A percentile compares a stretch with the other conserved stretches of the same genome.
Conservation (phyloP, 1,140 invertebrate genomes). For the Andrena cerasifolii region DNA sequence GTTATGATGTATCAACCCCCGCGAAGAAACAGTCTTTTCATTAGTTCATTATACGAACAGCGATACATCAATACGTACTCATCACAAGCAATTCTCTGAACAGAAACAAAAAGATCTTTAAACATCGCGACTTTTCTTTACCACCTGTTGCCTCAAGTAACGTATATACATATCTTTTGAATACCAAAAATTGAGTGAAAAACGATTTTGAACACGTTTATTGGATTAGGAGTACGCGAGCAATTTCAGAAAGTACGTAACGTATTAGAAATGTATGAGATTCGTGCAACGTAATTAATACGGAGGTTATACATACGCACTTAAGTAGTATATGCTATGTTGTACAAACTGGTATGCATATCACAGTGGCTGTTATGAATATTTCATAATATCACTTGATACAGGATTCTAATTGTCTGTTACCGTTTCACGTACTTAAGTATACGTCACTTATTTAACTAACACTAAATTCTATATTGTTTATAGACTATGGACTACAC, state of each 20-base stretch:
- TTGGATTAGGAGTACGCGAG: too few relatives aligned
- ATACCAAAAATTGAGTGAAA: not conserved
- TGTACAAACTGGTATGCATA: not conserved
- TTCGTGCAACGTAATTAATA: not conserved
- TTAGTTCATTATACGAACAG: not conserved
- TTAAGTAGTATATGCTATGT: not conserved
- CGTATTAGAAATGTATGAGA: not conserved
- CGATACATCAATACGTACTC: conserved; percentile 2
- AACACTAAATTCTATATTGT: conserved; percentile 26
- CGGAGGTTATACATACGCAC: conserved; percentile 8
- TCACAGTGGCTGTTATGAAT: not conserved
- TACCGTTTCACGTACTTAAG: too few relatives aligned
- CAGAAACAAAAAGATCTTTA: too few relatives aligned
- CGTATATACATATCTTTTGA: not conserved
- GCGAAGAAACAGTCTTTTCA: conserved; percentile 37
- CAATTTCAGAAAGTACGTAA: not conserved
- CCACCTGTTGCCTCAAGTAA: conserved; percentile 32
- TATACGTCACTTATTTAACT: not conserved
- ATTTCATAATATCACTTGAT: not conserved
- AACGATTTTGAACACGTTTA: not conserved
- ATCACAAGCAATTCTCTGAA: not conserved
- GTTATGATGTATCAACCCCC: conserved; percentile 48
- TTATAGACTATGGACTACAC: conserved; percentile 61
- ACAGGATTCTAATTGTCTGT: not conserved
- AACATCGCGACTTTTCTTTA: not conserved